A percentile compares a stretch with the other conserved stretches of the same genome.
phyloP scores from a whole-genome alignment of 2,797 vertebrate species.

The Diceros bicornis region DNA sequence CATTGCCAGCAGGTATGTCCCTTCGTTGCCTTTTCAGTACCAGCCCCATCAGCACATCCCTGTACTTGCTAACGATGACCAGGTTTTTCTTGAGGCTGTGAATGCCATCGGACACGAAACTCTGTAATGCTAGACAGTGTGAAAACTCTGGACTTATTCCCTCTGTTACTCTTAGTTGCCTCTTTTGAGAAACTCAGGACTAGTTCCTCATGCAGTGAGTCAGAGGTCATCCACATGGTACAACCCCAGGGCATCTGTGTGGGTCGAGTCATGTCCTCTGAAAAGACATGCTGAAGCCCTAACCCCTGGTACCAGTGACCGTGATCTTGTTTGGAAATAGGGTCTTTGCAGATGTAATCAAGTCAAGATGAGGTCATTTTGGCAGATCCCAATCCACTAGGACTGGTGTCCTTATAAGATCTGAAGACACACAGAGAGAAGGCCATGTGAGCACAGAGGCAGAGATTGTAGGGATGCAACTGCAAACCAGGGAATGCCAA shows the following conservation, averaged over 20 bases:
- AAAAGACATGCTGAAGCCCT: not conserved
- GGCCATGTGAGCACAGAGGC: fast-evolving
- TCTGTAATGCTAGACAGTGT: fast-evolving
- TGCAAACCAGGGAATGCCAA: not conserved
- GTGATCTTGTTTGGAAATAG: not conserved
- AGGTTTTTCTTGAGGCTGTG: not conserved
- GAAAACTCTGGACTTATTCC: not conserved
- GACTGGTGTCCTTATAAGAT: not conserved
- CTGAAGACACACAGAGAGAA: not conserved
- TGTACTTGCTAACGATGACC: not conserved
- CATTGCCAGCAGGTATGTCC: fast-evolving
- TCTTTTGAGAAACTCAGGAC: not conserved
- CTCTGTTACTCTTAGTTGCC: not conserved
- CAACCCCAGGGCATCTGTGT: not conserved
- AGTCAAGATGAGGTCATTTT: not conserved
- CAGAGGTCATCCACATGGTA: too few species aligned
- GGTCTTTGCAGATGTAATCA: not conserved
- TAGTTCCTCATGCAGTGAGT: not conserved
- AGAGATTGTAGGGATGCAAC: fast-evolving
- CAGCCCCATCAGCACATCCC: fast-evolving
- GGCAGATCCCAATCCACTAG: not conserved
- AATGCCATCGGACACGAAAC: fast-evolving
- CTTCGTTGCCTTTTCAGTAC: fast-evolving
- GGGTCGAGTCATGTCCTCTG: not conserved
- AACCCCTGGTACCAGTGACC: fast-evolving